A percentile compares a stretch with the other conserved stretches of the same genome.
Conservation (phyloP, 2,113 vertebrate species). For the Leptobrachium ailaonicum region DNA sequence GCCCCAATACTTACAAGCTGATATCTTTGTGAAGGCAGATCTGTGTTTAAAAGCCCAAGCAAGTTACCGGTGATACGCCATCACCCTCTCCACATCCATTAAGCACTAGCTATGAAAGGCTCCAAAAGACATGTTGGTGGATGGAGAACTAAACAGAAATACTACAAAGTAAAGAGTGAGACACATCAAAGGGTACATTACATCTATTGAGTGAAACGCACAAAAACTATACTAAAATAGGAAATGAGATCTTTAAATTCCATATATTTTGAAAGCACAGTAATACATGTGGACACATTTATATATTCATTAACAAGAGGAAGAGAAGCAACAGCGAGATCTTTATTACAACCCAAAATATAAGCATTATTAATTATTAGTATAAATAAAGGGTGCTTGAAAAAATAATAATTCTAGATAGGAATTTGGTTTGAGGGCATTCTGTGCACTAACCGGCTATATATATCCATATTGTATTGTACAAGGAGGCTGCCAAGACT, state of each 20-base stretch:
- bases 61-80: slow-evolving; percentile 33
- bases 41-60: slow-evolving; percentile 45
- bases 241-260: slow-evolving; percentile 12
- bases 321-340: too few relatives aligned
- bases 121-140: slow-evolving; percentile 21
- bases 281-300: too few relatives aligned
- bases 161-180: neutral
- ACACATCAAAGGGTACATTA: slow-evolving; percentile 41
- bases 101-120: slow-evolving; percentile 26
- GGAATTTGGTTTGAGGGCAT: too few relatives aligned
- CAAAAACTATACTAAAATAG: slow-evolving; percentile 24
- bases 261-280: neutral
- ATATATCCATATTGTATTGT: too few relatives aligned
- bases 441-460: too few relatives aligned
- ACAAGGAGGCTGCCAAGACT: too few relatives aligned
- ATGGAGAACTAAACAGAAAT: slow-evolving; percentile 21
- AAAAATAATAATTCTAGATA: too few relatives aligned
- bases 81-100: slow-evolving; percentile 43
- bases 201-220: slow-evolving; percentile 26
- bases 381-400: too few relatives aligned
- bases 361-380: too few relatives aligned
- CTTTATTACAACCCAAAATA: too few relatives aligned
- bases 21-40: slow-evolving; percentile 32
- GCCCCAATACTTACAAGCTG: slow-evolving; percentile 39
- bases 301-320: too few relatives aligned